Evolutionary conservation across 2,888 invertebrate species (phyloP).

Genomic region (Drosophila falleni): DNA sequence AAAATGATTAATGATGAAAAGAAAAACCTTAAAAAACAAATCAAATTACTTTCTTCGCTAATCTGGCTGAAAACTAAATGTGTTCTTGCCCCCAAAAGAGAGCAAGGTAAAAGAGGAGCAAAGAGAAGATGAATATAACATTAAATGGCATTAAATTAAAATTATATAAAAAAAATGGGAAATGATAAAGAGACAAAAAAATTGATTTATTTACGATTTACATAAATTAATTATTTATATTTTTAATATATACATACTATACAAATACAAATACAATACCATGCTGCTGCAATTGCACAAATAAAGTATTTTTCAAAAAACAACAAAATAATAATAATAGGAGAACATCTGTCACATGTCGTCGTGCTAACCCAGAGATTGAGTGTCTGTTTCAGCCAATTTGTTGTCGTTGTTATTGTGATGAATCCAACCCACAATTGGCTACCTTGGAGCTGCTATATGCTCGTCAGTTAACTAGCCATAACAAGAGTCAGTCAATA

Average conservation of each 20-base stretch:
- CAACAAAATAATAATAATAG: neutral
- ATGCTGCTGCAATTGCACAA: constrained; percentile 84
- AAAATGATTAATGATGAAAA: constrained; percentile 4
- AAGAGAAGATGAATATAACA: constrained; percentile 32
- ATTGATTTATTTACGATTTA: constrained; percentile 82
- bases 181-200: constrained; percentile 27
- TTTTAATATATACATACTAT: constrained; percentile 73
- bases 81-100: constrained; percentile 49
- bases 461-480: constrained; percentile 37
- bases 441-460: constrained; percentile 31
- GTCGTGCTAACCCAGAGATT: constrained; percentile 6
- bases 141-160: constrained; percentile 47
- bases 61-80: constrained; percentile 43
- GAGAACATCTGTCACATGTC: neutral
- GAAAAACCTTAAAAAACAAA: constrained; percentile 12
- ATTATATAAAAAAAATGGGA: constrained; percentile 4
- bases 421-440: constrained; percentile 36
- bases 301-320: constrained; percentile 82
- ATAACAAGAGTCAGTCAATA: constrained; percentile 37
- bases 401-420: constrained; percentile 32
- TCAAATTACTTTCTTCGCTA: constrained; percentile 15
- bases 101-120: constrained; percentile 44
- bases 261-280: constrained; percentile 68
- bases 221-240: constrained; percentile 83
- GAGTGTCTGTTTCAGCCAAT: constrained; percentile 21